A percentile compares a stretch with the other conserved stretches of the same genome.
phyloP scores from a whole-genome alignment of 2,113 vertebrate genomes.

The Butorides virescens region DNA sequence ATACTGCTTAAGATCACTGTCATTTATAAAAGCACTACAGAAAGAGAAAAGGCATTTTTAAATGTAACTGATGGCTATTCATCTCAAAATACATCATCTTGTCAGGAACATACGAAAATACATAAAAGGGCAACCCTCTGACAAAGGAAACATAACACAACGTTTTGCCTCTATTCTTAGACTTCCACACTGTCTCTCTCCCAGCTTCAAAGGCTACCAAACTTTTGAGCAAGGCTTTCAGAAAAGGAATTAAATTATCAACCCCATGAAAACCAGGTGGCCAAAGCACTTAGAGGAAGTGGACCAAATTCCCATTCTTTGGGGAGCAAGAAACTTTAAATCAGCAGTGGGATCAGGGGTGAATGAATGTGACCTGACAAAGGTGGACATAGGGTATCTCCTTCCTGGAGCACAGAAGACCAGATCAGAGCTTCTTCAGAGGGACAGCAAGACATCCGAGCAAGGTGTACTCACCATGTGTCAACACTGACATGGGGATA shows the following conservation, averaged over 20 bases:
- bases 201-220: neutral
- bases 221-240: neutral
- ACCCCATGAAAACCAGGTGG: neutral
- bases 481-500: neutral
- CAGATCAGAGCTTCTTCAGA: neutral
- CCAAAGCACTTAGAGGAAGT: neutral
- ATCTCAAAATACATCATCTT: neutral
- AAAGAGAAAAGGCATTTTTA: constrained; percentile 2
- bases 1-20: neutral
- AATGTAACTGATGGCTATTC: neutral
- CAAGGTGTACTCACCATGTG: neutral
- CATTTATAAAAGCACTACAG: neutral
- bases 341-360: neutral
- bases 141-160: constrained; percentile 6
- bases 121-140: neutral
- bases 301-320: neutral
- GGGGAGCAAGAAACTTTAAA: neutral
- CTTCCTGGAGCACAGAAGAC: neutral
- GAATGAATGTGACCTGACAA: neutral
- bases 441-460: neutral
- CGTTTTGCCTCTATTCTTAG: neutral
- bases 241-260: neutral
- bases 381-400: rapidly evolving
- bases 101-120: neutral
- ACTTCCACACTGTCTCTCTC: neutral